Evolutionary conservation across 2,113 vertebrate genomes (phyloP).

Genomic region (Romanogobio albipinnatus): DNA sequence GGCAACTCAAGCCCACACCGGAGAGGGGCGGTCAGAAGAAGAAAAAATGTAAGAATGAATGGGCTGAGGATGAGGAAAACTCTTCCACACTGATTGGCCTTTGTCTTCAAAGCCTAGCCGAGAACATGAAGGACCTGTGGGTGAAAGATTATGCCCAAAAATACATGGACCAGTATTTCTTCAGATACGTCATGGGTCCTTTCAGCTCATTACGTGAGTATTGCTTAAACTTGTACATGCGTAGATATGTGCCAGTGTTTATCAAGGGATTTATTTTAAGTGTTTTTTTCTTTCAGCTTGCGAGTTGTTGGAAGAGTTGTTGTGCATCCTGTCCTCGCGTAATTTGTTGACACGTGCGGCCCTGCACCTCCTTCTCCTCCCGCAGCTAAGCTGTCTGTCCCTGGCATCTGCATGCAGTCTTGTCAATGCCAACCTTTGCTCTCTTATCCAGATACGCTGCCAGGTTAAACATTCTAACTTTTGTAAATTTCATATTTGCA

Average conservation of each 20-base stretch:
- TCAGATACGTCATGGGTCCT: slow-evolving; percentile 83
- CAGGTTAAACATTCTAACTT: slow-evolving; percentile 71
- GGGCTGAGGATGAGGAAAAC: slow-evolving; percentile 36
- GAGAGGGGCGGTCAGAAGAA: slow-evolving; percentile 8
- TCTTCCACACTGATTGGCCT: slow-evolving; percentile 63
- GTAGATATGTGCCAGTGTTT: neutral
- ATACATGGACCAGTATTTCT: slow-evolving; percentile 81
- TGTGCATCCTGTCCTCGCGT: slow-evolving; percentile 68
- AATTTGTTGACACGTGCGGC: slow-evolving; percentile 75
- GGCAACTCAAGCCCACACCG: slow-evolving; percentile 3
- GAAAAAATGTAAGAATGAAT: neutral
- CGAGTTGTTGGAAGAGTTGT: slow-evolving; percentile 79
- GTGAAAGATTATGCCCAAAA: slow-evolving; percentile 80
- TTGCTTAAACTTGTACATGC: neutral
- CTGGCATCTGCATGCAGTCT: slow-evolving; percentile 73
- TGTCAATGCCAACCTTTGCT: slow-evolving; percentile 72
- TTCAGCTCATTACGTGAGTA: slow-evolving; percentile 82
- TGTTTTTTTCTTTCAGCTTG: slow-evolving; percentile 59
- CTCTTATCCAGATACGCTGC: slow-evolving; percentile 78
- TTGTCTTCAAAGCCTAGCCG: slow-evolving; percentile 78
- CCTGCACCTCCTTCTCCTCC: slow-evolving; percentile 84
- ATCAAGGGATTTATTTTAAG: neutral
- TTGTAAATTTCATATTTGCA: neutral
- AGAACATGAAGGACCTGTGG: slow-evolving; percentile 84
- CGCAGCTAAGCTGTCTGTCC: slow-evolving; percentile 78